A percentile compares a stretch with the other conserved stretches of the same genome.
Evolutionary conservation across 2,888 invertebrate species (phyloP).

Genomic region (Tetheella fluctuosa): DNA sequence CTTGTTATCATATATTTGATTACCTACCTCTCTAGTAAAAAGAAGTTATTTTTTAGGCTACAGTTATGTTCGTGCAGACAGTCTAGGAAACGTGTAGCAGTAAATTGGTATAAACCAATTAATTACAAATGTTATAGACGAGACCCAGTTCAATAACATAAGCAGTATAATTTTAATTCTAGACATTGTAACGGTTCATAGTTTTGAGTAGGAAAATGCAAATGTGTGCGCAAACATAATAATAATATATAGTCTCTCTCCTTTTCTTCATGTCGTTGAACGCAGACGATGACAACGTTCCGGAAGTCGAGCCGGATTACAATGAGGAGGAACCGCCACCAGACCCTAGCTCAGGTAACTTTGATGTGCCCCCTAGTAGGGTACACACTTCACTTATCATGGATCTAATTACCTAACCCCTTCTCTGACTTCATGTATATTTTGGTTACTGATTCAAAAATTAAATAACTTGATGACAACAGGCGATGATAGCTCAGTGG

Average conservation of each 20-base stretch:
- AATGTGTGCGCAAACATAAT: constrained; percentile 81
- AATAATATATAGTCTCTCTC: constrained; percentile 84
- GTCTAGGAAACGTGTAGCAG: not conserved
- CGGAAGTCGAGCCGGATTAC: constrained; percentile 76
- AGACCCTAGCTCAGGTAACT: constrained; percentile 70
- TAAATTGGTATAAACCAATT: not conserved
- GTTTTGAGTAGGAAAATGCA: constrained; percentile 26
- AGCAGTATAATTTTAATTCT: not conserved
- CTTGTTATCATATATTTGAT: too few relatives aligned
- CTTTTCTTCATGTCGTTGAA: constrained; percentile 88
- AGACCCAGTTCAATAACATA: not conserved
- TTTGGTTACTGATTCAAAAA: too few relatives aligned
- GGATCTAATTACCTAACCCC: too few relatives aligned
- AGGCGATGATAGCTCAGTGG: too few relatives aligned
- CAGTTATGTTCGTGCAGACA: not conserved
- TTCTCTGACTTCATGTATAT: too few relatives aligned
- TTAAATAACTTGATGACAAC: too few relatives aligned
- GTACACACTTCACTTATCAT: too few relatives aligned
- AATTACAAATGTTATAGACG: not conserved
- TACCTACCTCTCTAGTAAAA: too few relatives aligned
- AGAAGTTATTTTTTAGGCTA: too few relatives aligned
- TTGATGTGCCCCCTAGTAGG: too few relatives aligned
- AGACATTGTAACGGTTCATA: constrained; percentile 10
- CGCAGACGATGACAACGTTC: constrained; percentile 87
- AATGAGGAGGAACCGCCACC: constrained; percentile 78